phyloP scores from a whole-genome alignment of 2,888 invertebrate genomes.

The Acleris literana region DNA sequence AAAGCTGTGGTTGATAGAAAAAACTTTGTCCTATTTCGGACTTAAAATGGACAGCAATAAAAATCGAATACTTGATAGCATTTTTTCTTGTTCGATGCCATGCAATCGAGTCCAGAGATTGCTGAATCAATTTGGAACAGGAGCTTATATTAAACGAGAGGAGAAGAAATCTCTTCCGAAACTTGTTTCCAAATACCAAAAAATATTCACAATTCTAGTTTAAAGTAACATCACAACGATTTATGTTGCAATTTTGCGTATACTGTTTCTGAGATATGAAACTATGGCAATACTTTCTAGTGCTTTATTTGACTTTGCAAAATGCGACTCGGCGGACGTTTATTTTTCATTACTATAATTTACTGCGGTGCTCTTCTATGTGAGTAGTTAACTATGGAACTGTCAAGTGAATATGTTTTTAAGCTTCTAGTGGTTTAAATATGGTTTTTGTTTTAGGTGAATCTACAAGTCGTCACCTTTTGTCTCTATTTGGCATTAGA shows the following conservation, averaged over 20 bases:
- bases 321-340: slow-evolving; percentile 56
- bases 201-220: slow-evolving; percentile 17
- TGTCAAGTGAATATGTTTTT: neutral
- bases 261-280: slow-evolving; percentile 44
- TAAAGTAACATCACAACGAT: slow-evolving; percentile 16
- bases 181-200: slow-evolving; percentile 20
- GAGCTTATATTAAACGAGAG: slow-evolving; percentile 3
- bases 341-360: slow-evolving; percentile 44
- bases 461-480: slow-evolving; percentile 41
- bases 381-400: slow-evolving; percentile 42
- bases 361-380: slow-evolving; percentile 40
- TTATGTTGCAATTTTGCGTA: slow-evolving; percentile 44
- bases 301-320: slow-evolving; percentile 52
- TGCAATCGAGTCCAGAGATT: neutral
- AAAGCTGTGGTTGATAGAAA: no score
- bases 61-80: no score
- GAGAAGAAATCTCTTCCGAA: slow-evolving; percentile 1
- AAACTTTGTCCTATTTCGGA: no score
- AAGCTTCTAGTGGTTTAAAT: neutral
- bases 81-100: neutral
- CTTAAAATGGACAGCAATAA: no score
- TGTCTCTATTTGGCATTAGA: slow-evolving; percentile 51
- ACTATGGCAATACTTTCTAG: slow-evolving; percentile 40
- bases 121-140: slow-evolving; percentile 9
- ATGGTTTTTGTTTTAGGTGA: slow-evolving; percentile 43